Evolutionary conservation across 2,113 vertebrate genomes (phyloP).

Genomic region (Anguilla rostrata): DNA sequence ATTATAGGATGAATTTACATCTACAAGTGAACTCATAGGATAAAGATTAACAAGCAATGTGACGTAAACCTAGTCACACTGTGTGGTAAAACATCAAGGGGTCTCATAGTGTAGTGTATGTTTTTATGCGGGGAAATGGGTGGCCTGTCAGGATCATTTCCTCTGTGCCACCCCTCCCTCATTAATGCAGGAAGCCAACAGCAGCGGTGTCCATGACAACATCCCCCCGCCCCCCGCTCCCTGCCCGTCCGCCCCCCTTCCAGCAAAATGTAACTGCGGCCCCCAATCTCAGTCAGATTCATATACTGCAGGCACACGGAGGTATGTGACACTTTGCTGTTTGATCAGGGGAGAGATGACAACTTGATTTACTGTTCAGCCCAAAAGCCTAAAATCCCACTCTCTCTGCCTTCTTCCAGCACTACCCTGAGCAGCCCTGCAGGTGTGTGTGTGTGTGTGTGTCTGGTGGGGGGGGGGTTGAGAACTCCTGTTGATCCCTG

Average conservation of each 20-base stretch:
- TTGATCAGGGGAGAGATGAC: not conserved
- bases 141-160: not conserved
- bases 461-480: not conserved
- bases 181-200: not conserved
- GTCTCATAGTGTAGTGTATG: no score
- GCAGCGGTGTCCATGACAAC: not conserved
- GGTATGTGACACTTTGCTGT: not conserved
- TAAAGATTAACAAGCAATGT: not conserved
- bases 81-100: not conserved
- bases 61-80: not conserved
- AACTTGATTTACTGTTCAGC: not conserved
- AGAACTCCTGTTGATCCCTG: not conserved
- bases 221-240: not conserved
- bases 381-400: not conserved
- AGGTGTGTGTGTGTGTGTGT: not conserved
- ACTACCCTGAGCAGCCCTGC: not conserved
- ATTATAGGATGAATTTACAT: no score
- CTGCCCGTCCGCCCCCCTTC: not conserved
- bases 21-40: not conserved
- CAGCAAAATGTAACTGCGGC: not conserved
- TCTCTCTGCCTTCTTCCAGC: not conserved
- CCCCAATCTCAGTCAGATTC: not conserved
- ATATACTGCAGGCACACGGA: not conserved
- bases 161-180: not conserved
- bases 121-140: no score